Base-by-base conservation (phyloP, 2,797 vertebrate genomes). In the Microctenopoma steveboyesi region DNA sequence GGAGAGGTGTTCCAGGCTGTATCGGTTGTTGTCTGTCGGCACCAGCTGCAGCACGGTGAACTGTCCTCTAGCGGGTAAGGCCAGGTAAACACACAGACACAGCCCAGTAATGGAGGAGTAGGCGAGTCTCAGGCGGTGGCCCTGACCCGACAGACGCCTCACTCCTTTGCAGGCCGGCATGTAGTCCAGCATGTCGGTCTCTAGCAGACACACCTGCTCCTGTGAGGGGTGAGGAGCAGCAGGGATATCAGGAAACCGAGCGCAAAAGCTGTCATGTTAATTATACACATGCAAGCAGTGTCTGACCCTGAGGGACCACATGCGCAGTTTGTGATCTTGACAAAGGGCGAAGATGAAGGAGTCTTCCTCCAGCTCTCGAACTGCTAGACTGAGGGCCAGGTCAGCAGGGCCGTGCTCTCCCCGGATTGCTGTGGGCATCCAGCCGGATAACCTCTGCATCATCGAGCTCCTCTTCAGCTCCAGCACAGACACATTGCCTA, bases 241-340 rank as follows among this genome's bases (percentile, higher is more conserved):
- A 40, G 35, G 28, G 28, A 30, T 30, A 30, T 22, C 22, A 22
- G 22, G 22, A 22, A 22, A 22, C 22, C 22, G 22, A 22, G 22
- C 22, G 22, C 22, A 22, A 22, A 22, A 22, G 22, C 22, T 22
- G 22, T 22, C 22, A n/a, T 16, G 43, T n/a, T 45, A 7, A 40
- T 43, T 14, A 15, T 11, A 40, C 39, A 40, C 7, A 3, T 14
- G 10, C 22, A 22, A 30, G 1, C 5, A 16, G n/a, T 28, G 15
- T 12, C 90, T 91, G 72, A 98, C 97, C 95, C 94, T 96, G 47
- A 96, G 93, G 0, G 97, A 98, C 98, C 98, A 99, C 95, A 98
- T 95, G 3, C 96, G 92, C 12, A 99, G 94, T 45, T 96, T 96
- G 68, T 97, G 95, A 80, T 99, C 97, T 83, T 97, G 97, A 83